A percentile compares a stretch with the other conserved stretches of the same genome.
These are phyloP conservation scores for Tetramorium bicarinatum DNA, from an alignment of 2,888 invertebrate species.

Conservation along the genomic window DNA sequence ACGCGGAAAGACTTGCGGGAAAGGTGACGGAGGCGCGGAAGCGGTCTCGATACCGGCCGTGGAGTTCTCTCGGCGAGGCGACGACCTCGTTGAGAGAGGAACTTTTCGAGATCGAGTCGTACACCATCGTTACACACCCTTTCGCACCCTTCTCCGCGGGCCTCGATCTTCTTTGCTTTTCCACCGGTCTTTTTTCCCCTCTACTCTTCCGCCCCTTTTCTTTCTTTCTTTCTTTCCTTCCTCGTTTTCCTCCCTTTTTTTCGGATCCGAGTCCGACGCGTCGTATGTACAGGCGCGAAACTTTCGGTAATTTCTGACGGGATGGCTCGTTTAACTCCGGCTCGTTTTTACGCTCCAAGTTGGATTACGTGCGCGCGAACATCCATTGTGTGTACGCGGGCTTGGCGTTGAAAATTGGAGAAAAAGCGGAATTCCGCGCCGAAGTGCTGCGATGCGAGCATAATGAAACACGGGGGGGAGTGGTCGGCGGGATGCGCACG, in stretches of 20 bases:
- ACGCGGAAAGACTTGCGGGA: slow-evolving; percentile 25
- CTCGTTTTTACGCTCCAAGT: slow-evolving; percentile 61
- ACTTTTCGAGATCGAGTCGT: slow-evolving; percentile 62
- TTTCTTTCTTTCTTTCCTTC: not conserved
- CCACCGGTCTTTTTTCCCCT: not conserved
- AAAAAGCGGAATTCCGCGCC: slow-evolving; percentile 43
- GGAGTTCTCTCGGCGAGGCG: slow-evolving; percentile 38
- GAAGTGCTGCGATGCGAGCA: slow-evolving; percentile 37
- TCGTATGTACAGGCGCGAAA: slow-evolving; percentile 46
- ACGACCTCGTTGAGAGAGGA: slow-evolving; percentile 50
- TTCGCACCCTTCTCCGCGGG: slow-evolving; percentile 1
- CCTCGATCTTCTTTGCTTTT: slow-evolving; percentile 16
- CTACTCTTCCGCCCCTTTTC: not conserved
- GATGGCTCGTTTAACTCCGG: slow-evolving; percentile 47
- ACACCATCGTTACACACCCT: slow-evolving; percentile 26
- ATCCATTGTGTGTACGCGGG: slow-evolving; percentile 24
- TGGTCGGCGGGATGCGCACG: not conserved
- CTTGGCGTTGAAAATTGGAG: slow-evolving; percentile 45
- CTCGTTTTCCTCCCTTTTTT: not conserved
- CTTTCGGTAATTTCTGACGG: slow-evolving; percentile 57
- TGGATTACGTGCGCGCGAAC: slow-evolving; percentile 59
- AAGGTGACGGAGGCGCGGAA: slow-evolving; percentile 31
- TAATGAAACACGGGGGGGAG: slow-evolving; percentile 36
- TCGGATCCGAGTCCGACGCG: slow-evolving; percentile 6
- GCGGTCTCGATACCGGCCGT: slow-evolving; percentile 43